Percentiles rank a stretch among this genome's conserved stretches.
Evolutionary conservation across 2,888 invertebrate species (phyloP).

Genomic region (Scaptomyza cyrtandrae): DNA sequence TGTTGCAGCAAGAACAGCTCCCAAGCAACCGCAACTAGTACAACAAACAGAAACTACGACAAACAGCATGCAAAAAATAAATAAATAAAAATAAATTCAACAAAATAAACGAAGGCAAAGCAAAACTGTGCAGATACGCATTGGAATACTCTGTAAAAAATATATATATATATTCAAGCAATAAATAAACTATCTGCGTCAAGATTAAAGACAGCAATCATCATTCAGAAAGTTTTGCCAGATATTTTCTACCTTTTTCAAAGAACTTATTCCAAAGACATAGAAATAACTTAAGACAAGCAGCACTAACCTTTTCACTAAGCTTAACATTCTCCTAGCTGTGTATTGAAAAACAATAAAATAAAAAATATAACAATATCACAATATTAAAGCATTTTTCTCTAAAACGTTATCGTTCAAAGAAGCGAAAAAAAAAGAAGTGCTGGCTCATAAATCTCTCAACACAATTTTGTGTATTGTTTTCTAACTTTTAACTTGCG

Average conservation of each 20-base stretch:
- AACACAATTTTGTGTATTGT: no score
- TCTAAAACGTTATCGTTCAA: slow-evolving; percentile 46
- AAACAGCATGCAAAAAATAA: slow-evolving; percentile 4
- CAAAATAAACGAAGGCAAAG: slow-evolving; percentile 11
- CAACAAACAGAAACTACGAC: slow-evolving; percentile 35
- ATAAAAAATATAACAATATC: slow-evolving; percentile 29
- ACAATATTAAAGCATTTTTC: slow-evolving; percentile 46
- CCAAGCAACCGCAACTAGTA: slow-evolving; percentile 18
- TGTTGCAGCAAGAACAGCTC: slow-evolving; percentile 43
- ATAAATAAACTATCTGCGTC: not conserved
- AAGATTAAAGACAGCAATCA: not conserved
- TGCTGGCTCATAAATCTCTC: slow-evolving; percentile 59
- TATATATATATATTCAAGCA: not conserved
- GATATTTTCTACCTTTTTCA: not conserved
- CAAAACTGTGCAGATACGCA: not conserved
- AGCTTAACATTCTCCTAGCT: not conserved
- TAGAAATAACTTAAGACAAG: not conserved
- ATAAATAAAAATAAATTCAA: slow-evolving; percentile 19
- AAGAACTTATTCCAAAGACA: not conserved
- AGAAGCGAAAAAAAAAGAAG: slow-evolving; percentile 41
- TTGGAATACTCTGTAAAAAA: not conserved
- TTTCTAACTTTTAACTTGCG: no score
- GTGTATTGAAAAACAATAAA: slow-evolving; percentile 22
- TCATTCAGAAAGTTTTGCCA: not conserved
- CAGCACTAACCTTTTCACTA: not conserved